Percentiles rank a stretch among this genome's conserved stretches.
These are phyloP conservation scores for Exaiptasia diaphana DNA, from an alignment of 64 coral and sea anemone genomes.

Conservation along the genomic window DNA sequence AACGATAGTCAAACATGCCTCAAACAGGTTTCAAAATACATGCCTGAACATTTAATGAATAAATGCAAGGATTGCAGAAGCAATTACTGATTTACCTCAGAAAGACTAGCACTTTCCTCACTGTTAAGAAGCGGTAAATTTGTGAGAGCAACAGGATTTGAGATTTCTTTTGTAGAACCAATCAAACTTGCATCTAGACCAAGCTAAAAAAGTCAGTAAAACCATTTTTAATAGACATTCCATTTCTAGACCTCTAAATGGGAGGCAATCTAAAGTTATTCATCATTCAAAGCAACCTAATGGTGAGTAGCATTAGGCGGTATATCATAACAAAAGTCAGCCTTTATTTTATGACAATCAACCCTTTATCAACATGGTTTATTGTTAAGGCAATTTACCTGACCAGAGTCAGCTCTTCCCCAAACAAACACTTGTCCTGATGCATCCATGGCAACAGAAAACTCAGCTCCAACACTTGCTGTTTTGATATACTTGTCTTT, in stretches of 20 bases:
- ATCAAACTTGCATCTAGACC: conserved; percentile 74
- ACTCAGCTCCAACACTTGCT: conserved; percentile 82
- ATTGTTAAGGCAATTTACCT: conserved; percentile 44
- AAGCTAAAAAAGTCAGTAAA: conserved; percentile 64
- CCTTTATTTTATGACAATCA: too few species aligned
- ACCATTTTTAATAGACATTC: too few species aligned
- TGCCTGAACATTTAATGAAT: too few species aligned
- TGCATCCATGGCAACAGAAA: conserved; percentile 91
- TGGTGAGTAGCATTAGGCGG: background rate
- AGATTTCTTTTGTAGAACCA: conserved; percentile 54
- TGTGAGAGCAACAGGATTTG: conserved; percentile 49
- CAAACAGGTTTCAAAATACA: too few species aligned
- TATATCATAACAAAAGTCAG: too few species aligned
- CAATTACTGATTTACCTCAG: background rate
- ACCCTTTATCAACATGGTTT: background rate
- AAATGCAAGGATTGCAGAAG: too few species aligned
- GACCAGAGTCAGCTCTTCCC: conserved; percentile 90
- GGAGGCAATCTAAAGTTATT: background rate
- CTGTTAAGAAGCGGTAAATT: conserved; percentile 78
- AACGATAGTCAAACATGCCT: too few species aligned
- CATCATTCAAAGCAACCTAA: background rate
- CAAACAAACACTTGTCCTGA: conserved; percentile 76
- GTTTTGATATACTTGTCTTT: conserved; percentile 40
- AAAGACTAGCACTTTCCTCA: conserved; percentile 11
- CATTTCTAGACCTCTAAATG: too few species aligned